Conservation (phyloP, 2,888 invertebrate genomes). For the Heliconius aoede region DNA sequence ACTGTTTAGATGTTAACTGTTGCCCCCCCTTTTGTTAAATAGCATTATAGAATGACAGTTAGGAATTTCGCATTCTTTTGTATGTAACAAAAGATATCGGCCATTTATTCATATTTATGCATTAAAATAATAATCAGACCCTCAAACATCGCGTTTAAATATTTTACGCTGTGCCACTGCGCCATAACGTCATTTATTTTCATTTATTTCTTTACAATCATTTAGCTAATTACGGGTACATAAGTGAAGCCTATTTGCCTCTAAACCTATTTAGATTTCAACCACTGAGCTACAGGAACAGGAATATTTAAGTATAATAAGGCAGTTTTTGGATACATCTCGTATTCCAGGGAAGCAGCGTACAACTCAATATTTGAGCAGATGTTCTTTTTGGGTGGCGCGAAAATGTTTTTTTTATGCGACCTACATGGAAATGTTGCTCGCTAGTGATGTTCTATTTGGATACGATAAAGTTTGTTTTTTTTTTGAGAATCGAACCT, state of each 20-base stretch:
- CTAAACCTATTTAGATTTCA: background rate
- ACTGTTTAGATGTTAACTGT: background rate
- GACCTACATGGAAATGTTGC: slow-evolving; percentile 74
- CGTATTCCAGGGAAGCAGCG: slow-evolving; percentile 45
- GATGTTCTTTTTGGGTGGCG: slow-evolving; percentile 68
- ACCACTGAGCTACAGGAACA: background rate
- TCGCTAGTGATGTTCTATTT: slow-evolving; percentile 57
- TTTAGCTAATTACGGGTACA: too few relatives aligned
- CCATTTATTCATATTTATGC: too few relatives aligned
- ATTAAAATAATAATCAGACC: too few relatives aligned
- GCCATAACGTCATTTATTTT: too few relatives aligned
- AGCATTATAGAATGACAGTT: too few relatives aligned
- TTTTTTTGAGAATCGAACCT: slow-evolving; percentile 25
- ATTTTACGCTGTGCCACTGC: too few relatives aligned
- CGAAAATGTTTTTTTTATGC: slow-evolving; percentile 75
- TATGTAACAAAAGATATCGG: too few relatives aligned
- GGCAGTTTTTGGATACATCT: slow-evolving; percentile 39
- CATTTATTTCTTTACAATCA: too few relatives aligned
- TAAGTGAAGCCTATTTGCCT: background rate
- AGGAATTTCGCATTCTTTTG: too few relatives aligned
- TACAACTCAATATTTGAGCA: slow-evolving; percentile 80
- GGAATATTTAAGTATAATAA: slow-evolving; percentile 34
- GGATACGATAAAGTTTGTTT: slow-evolving; percentile 38
- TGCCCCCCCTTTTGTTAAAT: too few relatives aligned
- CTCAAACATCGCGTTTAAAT: too few relatives aligned